These are phyloP conservation scores for Emydoidea blandingii DNA, from an alignment of 2,797 vertebrate species.

Conservation along the genomic window DNA sequence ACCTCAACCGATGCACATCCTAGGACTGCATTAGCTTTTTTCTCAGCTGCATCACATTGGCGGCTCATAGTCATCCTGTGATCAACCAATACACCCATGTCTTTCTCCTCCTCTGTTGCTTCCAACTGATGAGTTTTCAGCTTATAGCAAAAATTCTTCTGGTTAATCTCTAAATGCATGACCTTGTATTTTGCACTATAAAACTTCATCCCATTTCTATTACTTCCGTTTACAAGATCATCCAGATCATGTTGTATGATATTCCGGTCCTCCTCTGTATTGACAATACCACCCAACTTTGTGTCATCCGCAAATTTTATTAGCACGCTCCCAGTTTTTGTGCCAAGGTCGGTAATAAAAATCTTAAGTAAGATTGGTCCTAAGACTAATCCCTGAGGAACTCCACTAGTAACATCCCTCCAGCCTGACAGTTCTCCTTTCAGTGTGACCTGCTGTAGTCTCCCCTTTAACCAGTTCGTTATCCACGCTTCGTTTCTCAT, in stretches of 20 bases:
- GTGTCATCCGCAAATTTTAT: background rate
- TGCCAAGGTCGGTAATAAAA: background rate
- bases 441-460: background rate
- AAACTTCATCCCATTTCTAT: background rate
- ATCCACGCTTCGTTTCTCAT: no score
- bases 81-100: background rate
- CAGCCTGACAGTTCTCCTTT: background rate
- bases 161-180: background rate
- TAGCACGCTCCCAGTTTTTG: background rate
- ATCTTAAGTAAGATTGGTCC: background rate
- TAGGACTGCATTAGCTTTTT: no score
- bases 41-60: no score
- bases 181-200: background rate
- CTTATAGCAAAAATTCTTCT: background rate
- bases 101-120: background rate
- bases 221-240: background rate
- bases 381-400: background rate
- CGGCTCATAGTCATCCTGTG: background rate
- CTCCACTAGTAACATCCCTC: background rate
- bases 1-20: no score
- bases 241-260: no score
- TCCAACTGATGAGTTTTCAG: background rate
- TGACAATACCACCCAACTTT: background rate
- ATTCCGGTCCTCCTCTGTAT: background rate
- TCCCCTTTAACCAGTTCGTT: background rate